Percentiles rank a stretch among this genome's conserved stretches.
Evolutionary conservation across 2,113 vertebrate species (phyloP).

Genomic region (Phylloscopus trochiloides): DNA sequence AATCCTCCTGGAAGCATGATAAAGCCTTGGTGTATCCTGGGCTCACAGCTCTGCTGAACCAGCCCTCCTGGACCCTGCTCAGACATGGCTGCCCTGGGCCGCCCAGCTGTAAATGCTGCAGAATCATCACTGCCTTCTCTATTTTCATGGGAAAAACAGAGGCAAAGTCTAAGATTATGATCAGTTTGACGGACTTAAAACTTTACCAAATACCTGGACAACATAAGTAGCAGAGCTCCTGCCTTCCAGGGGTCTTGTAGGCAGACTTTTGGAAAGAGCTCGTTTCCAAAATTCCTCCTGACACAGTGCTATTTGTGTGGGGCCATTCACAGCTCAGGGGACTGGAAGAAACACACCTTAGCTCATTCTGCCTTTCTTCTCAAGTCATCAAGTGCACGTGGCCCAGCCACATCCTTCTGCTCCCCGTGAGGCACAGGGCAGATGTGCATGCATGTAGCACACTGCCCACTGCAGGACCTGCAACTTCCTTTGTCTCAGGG

Average conservation of each 20-base stretch:
- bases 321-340: not conserved
- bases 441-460: fast-evolving
- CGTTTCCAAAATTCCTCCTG: fast-evolving
- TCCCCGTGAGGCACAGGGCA: not conserved
- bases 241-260: not conserved
- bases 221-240: not conserved
- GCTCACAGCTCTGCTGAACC: not conserved
- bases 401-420: not conserved
- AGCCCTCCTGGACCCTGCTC: not conserved
- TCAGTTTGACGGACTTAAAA: not conserved
- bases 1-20: not conserved
- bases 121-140: not conserved
- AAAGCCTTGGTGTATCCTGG: not conserved
- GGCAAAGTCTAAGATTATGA: not conserved
- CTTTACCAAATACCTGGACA: not conserved
- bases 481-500: not conserved
- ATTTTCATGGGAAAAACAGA: not conserved
- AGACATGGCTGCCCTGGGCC: not conserved
- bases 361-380: not conserved
- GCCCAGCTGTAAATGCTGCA: not conserved
- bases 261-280: not conserved
- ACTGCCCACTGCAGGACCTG: not conserved
- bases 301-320: not conserved
- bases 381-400: not conserved
- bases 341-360: not conserved